Conservation (phyloP, 2,113 vertebrate genomes). For the Limnothrissa miodon region DNA sequence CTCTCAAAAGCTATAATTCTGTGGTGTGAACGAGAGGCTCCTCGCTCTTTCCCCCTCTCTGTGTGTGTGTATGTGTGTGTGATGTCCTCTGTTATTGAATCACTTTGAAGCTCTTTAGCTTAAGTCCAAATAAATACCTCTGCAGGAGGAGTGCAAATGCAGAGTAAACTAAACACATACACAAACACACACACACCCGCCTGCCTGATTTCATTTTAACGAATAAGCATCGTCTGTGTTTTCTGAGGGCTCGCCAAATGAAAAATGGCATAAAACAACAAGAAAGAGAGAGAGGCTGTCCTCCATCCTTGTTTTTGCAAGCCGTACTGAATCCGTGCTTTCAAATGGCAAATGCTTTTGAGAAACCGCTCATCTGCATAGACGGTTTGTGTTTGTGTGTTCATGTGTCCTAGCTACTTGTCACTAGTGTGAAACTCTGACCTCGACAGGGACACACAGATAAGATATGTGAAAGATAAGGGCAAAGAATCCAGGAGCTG, state of each 20-base stretch:
- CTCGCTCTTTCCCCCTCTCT: background rate
- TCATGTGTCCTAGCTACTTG: no score
- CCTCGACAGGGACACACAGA: background rate
- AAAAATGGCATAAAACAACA: background rate
- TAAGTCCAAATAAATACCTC: background rate
- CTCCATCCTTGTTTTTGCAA: background rate
- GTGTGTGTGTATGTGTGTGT: constrained; percentile 3
- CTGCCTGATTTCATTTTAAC: background rate
- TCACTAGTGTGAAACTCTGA: background rate
- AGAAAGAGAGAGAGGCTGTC: background rate
- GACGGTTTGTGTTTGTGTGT: no score
- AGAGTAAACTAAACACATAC: background rate
- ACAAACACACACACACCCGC: no score
- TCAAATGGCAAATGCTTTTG: background rate
- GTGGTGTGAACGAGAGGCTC: background rate
- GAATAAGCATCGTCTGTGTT: background rate
- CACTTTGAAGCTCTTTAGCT: constrained; percentile 11
- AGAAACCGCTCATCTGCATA: background rate
- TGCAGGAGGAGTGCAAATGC: background rate
- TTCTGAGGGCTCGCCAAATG: background rate
- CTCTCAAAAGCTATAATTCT: background rate
- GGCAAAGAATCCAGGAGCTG: background rate
- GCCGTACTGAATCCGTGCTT: background rate
- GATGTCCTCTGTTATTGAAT: background rate
- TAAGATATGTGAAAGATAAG: background rate